Base-by-base conservation (phyloP, 2,113 vertebrate genomes). In the Benthochromis sp. region DNA sequence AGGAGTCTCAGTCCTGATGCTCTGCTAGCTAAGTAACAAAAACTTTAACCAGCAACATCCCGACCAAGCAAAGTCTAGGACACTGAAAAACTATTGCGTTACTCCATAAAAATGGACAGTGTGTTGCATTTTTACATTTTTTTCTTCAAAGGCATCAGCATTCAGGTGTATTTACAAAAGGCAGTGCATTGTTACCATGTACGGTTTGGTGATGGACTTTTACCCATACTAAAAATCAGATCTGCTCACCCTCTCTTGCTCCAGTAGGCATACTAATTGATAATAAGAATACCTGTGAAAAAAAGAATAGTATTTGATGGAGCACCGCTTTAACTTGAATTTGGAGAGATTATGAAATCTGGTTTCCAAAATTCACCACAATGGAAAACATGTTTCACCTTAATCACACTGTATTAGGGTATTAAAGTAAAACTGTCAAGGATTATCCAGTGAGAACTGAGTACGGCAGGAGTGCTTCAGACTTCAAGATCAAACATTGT, bases 401-500 rank as follows among this genome's bases (percentile, higher is more conserved):
- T 84, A 81, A 89, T 52, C 8, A 1, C 52, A 45, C 52, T 90
- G 82, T 63, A 81, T 53, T 21, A 8, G 14, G 88, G 55, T 52
- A 13, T 55, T 87, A 29, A 82, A 52, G 45, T 66, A n/a, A 81
- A 59, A 89, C 19, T 76, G 86, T 86, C 66, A 61, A 47, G 52
- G 81, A 84, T 84, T 88, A 87, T 63, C 69, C 27, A 45, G 43
- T 29, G 47, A 85, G 55, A 53, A 69, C 5, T 13, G 21, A 85
- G 54, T 82, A 69, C 29, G 21, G 79, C 31, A 59, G 63, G 85
- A 84, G 12, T 43, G 81, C 36, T 52, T 82, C 79, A 81, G 36
- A 90, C 86, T 90, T 76, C 43, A 82, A 89, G 90, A 88, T 93
- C 36, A 87, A 91, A 88, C 84, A 85, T 76, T 34, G 61, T 92